Percentiles rank a stretch among this genome's conserved stretches.
phyloP scores from a whole-genome alignment of 2,888 invertebrate genomes.

The Trichogramma dendrolimi region DNA sequence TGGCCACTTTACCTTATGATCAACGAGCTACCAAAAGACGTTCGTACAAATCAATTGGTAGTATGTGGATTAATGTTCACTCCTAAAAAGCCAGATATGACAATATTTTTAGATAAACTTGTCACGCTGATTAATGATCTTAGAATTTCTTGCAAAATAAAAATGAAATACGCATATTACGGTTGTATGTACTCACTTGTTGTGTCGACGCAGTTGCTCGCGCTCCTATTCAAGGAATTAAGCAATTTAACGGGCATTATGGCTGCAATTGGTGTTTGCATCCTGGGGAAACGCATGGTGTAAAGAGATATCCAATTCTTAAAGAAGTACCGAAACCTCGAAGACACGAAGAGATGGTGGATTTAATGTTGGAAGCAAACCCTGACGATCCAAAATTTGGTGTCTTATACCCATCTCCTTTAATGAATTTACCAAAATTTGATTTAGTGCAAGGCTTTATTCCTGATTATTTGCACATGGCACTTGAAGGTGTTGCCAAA shows the following conservation, averaged over 20 bases:
- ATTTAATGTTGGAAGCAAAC: not conserved
- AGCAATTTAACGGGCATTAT: slow-evolving; percentile 9
- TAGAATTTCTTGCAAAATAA: slow-evolving; percentile 9
- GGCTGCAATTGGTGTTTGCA: not conserved
- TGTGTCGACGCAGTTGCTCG: slow-evolving; percentile 17
- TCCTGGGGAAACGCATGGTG: too few relatives aligned
- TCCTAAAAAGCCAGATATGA: slow-evolving; percentile 10
- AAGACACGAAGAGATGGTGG: not conserved
- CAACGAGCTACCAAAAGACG: not conserved
- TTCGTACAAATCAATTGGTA: slow-evolving; percentile 10
- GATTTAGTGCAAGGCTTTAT: too few relatives aligned
- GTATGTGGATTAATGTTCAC: slow-evolving; percentile 16
- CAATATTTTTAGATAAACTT: slow-evolving; percentile 10
- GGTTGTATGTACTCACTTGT: slow-evolving; percentile 4
- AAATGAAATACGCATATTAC: not conserved
- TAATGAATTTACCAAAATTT: too few relatives aligned
- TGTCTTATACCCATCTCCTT: too few relatives aligned
- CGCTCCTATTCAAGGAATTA: slow-evolving; percentile 13
- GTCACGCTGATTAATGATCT: slow-evolving; percentile 7
- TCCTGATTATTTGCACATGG: too few relatives aligned
- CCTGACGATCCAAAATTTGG: too few relatives aligned
- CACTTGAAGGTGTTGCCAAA: too few relatives aligned
- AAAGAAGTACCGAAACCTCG: not conserved
- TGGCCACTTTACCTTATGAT: slow-evolving; percentile 12
- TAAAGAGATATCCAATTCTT: too few relatives aligned